Evolutionary conservation across 2,113 vertebrate species (phyloP), one percentile per base, ranked within the genome.

Genomic region (Coptodon rendalli): DNA sequence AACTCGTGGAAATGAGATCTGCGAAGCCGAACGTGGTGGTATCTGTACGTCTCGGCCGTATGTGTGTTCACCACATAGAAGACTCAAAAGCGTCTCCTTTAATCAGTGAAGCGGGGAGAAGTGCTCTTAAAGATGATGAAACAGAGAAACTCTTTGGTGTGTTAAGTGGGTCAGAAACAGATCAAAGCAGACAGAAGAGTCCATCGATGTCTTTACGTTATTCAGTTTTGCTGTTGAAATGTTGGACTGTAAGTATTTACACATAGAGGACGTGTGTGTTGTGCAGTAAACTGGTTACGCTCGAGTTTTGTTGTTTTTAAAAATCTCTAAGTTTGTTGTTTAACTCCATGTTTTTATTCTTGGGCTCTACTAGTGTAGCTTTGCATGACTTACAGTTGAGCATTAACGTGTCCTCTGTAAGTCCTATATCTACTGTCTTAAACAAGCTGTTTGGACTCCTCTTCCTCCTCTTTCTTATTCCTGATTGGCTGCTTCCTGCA

Each of bases 91-190:
- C 50, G 4, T 81, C 80, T 86, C 12, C 9, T 86, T 82, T 76
- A 57, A 86, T 73, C 87, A 54, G 63, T 5, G 17, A 61, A 63
- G 73, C 17, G 6, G 1, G 40, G 36, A 61, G 38, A 29, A 79
- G 24, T 16, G 82, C 24, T 81, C 81, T 57, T 13, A 57, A 83
- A 82, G 31, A 85, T 87, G 88, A 90, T 83, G 81, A 86, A 87
- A 92, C 82, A 13, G 71, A 78, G 81, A 81, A 73, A 86, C 87
- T 84, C 82, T 90, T 93, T 93, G 83, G 38, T 84, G 84, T 90
- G 85, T 78, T 52, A 90, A 93, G 24, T 88, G 88, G 89, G 88
- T 93, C 91, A 93, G 38, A 88, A 40, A 83, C 27, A 53, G 85
- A 53, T 89, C 82, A 82, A 29, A 86, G 36, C 61, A 71, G 31